Conservation (phyloP, 1,140 invertebrate genomes). For the Drosophila tani region DNA sequence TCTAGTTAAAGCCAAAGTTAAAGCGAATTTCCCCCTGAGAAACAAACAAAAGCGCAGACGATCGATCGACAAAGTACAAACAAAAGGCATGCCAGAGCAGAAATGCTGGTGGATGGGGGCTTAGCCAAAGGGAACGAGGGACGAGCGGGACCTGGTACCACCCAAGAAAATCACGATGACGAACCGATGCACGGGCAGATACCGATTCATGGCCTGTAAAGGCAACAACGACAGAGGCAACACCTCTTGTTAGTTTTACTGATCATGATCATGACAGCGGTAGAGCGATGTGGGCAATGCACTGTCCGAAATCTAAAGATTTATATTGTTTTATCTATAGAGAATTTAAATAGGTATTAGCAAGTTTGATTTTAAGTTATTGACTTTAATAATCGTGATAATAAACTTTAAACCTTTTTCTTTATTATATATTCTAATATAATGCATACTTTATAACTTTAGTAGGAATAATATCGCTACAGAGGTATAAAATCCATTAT, state of each 20-base stretch:
- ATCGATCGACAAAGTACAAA: slow-evolving; percentile 45
- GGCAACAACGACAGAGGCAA: slow-evolving; percentile 76
- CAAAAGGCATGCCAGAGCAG: slow-evolving; percentile 44
- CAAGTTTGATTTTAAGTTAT: not conserved
- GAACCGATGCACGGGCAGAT: slow-evolving; percentile 68
- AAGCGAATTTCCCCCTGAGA: slow-evolving; percentile 69
- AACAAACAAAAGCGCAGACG: slow-evolving; percentile 59
- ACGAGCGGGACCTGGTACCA: slow-evolving; percentile 32
- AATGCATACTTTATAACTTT: no score
- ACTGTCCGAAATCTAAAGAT: slow-evolving; percentile 3
- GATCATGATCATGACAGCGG: slow-evolving; percentile 69
- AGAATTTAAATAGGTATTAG: slow-evolving; percentile 1
- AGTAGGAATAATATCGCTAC: no score
- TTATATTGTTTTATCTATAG: not conserved
- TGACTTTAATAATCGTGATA: not conserved
- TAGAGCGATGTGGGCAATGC: slow-evolving; percentile 9
- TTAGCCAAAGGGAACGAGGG: slow-evolving; percentile 1
- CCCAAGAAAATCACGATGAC: slow-evolving; percentile 81
- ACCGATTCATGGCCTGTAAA: slow-evolving; percentile 35
- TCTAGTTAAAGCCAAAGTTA: slow-evolving; percentile 57
- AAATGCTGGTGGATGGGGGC: not conserved
- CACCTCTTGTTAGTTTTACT: slow-evolving; percentile 82
- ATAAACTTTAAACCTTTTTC: not conserved
- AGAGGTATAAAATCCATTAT: no score
- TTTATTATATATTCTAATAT: no score